Conservation (phyloP, 2,797 vertebrate genomes). For the Diplodus puntazzo region DNA sequence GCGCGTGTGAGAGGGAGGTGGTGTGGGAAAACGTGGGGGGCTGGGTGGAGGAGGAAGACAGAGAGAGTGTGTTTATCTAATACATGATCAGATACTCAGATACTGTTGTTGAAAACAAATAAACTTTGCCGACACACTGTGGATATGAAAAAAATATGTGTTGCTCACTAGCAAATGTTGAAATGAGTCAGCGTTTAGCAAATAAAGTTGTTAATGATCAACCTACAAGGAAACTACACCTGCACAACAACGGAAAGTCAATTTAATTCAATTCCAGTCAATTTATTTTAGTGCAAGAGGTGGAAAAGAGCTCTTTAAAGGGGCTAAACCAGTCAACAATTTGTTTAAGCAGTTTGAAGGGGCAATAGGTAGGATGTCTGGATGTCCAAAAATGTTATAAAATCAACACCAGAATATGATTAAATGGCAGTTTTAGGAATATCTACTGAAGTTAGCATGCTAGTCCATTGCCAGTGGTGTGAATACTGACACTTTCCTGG, state of each 20-base stretch:
- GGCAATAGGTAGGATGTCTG: no score
- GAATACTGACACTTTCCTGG: no score
- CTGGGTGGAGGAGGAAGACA: neutral
- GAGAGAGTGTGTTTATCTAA: neutral
- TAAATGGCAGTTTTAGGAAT: no score
- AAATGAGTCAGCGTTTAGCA: constrained; percentile 47
- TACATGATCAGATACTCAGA: neutral
- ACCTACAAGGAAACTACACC: constrained; percentile 52
- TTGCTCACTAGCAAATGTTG: neutral
- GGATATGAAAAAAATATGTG: constrained; percentile 15
- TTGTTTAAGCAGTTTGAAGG: no score
- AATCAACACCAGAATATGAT: no score
- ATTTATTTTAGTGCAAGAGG: no score
- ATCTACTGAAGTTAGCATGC: no score
- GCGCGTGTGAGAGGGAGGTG: neutral
- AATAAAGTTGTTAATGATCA: constrained; percentile 74
- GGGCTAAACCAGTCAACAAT: no score
- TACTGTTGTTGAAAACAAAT: neutral
- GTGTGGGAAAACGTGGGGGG: neutral
- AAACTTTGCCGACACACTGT: neutral
- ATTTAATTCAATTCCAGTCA: neutral
- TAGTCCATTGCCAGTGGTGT: no score
- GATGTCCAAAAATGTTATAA: no score
- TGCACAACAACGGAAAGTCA: neutral
- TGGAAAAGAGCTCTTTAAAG: no score